Conservation (phyloP, 2,888 invertebrate species). For the Epirrita christyi region DNA sequence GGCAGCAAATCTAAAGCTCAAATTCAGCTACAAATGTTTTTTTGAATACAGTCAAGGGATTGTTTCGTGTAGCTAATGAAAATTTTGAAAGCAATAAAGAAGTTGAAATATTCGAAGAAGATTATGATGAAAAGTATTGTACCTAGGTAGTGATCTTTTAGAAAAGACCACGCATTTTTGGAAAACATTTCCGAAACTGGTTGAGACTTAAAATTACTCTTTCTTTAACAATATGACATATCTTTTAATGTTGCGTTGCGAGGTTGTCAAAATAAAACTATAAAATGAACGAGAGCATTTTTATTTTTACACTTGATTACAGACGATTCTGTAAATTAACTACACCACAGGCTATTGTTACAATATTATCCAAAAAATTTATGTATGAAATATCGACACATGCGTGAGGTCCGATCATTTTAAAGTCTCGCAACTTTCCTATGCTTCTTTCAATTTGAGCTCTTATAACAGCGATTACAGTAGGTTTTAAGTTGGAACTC, state of each 20-base stretch:
- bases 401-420: conserved; percentile 13
- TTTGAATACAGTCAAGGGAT: conserved; percentile 11
- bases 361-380: neutral
- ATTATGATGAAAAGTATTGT: conserved; percentile 26
- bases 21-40: conserved; percentile 36
- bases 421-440: conserved; percentile 24
- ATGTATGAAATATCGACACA: conserved; percentile 6
- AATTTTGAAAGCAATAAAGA: conserved; percentile 21
- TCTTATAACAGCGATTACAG: conserved; percentile 25
- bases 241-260: no score
- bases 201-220: no score
- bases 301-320: neutral
- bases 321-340: conserved; percentile 11
- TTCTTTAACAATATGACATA: no score
- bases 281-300: neutral
- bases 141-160: conserved; percentile 10
- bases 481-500: conserved; percentile 1
- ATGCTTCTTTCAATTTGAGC: conserved; percentile 36
- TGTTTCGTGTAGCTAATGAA: conserved; percentile 37
- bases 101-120: conserved; percentile 15
- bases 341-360: conserved; percentile 11
- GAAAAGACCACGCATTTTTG: conserved; percentile 9
- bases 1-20: conserved; percentile 28
- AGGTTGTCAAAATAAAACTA: no score
- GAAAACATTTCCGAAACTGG: conserved; percentile 4